phyloP scores from a whole-genome alignment of 37 sponge, comb jelly and placozoan species.

The Aphrocallistes beatrix region DNA sequence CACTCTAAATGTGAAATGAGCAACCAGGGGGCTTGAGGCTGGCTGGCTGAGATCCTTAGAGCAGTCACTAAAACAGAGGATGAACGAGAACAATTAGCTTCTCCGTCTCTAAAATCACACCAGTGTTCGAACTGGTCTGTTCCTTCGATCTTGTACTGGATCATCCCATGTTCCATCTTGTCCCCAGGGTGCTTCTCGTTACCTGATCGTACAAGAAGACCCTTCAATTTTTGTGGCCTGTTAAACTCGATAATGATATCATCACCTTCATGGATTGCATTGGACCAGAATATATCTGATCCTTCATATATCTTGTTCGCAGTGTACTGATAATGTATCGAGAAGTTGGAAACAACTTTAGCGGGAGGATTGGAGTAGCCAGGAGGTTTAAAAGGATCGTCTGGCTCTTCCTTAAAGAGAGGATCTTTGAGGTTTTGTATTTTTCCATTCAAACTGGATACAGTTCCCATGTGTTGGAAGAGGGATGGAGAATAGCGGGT shows the following conservation, averaged over 20 bases:
- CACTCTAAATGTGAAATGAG: not conserved
- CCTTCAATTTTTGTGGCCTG: not conserved
- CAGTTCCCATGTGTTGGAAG: constrained; percentile 7
- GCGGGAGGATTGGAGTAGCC: not conserved
- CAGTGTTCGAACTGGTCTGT: not conserved
- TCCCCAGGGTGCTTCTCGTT: not conserved
- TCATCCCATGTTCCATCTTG: not conserved
- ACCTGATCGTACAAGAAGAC: not conserved
- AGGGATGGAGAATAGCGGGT: not conserved
- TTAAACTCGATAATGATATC: not conserved
- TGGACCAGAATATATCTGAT: not conserved
- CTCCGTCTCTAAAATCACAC: not conserved
- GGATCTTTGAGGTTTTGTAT: not conserved
- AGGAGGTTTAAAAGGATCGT: not conserved
- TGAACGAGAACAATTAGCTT: not conserved
- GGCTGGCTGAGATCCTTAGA: not conserved
- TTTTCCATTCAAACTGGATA: not conserved
- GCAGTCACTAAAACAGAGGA: not conserved
- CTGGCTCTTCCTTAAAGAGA: not conserved
- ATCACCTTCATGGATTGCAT: not conserved
- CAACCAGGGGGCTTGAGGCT: not conserved
- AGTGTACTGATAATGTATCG: not conserved
- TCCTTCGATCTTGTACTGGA: not conserved
- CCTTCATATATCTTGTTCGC: not conserved
- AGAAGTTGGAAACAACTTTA: not conserved